phyloP scores from a whole-genome alignment of 2,797 vertebrate genomes.

The Botia almorhae region DNA sequence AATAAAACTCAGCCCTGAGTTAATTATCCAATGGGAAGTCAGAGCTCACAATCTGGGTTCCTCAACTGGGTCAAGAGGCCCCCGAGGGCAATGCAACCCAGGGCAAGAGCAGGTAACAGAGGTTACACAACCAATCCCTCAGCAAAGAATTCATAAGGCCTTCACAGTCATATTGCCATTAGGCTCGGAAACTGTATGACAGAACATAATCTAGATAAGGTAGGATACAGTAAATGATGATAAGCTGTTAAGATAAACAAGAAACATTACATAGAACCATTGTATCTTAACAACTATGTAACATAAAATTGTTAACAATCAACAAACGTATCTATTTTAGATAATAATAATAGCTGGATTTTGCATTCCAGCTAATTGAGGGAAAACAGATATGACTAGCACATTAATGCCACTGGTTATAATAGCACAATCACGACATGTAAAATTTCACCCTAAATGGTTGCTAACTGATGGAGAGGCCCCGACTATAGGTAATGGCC shows the following conservation, averaged over 20 bases:
- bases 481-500: conserved; percentile 75
- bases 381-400: conserved; percentile 77
- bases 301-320: conserved; percentile 47
- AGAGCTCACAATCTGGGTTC: conserved; percentile 67
- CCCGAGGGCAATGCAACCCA: conserved; percentile 55
- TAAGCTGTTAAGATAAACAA: neutral
- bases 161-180: neutral
- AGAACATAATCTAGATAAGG: neutral
- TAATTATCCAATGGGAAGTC: conserved; percentile 77
- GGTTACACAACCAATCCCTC: neutral
- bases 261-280: too few relatives aligned
- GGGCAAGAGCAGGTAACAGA: conserved; percentile 48
- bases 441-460: conserved; percentile 78
- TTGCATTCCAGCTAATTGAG: conserved; percentile 73
- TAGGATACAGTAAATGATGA: neutral
- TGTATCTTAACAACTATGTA: too few relatives aligned
- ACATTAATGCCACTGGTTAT: conserved; percentile 80
- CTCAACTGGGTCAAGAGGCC: conserved; percentile 46
- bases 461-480: conserved; percentile 77
- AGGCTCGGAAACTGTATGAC: neutral
- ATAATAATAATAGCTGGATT: conserved; percentile 73
- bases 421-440: conserved; percentile 66
- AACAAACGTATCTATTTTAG: conserved; percentile 74
- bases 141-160: conserved; percentile 17
- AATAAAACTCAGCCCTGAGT: conserved; percentile 71